Evolutionary conservation across 2,113 vertebrate genomes (phyloP), one percentile per base, ranked within the genome.

Genomic region (Oncorhynchus nerka): DNA sequence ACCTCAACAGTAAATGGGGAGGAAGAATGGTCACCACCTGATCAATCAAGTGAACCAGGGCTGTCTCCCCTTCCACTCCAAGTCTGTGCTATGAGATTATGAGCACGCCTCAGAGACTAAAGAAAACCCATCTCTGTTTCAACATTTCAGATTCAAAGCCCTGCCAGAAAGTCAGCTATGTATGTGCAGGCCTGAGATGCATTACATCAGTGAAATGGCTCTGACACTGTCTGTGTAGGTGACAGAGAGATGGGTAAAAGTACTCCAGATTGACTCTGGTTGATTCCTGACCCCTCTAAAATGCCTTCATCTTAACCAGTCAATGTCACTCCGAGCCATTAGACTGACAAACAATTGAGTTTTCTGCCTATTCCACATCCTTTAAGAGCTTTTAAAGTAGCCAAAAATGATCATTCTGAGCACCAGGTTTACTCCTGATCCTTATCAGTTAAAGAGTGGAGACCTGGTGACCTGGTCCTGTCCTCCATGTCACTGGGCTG

Each of bases 351-450:
- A 89, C 86, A 82, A 85, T 84, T 76, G 64, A n/a, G 70, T 93
- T 92, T 88, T 91, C 79, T 68, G 74, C 75, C 86, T 65, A 71
- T 86, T 93, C 85, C 83, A 85, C 78, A 83, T 89, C 83, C 73
- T 81, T 85, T 85, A 86, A 79, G 51, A 78, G 76, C 75, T 88
- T 88, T 88, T 85, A 90, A 86, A 82, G 75, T 70, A 69, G 87
- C 75, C 51, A 81, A 90, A 90, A 90, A 92, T 86, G 85, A 86
- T 85, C 75, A 24, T 19, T 61, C 73, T n/a, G 75, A 72, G 74
- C 76, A 71, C 67, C 79, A 79, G 61, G 78, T 78, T 70, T 49
- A 22, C 24, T 13, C 59, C 70, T 26, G 68, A 26, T 82, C 72
- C 71, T 81, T 87, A 88, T 87, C 81, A 73, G 71, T 59, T 79